Evolutionary conservation across 2,113 vertebrate species (phyloP).

Genomic region (Ctenodactylus gundi): DNA sequence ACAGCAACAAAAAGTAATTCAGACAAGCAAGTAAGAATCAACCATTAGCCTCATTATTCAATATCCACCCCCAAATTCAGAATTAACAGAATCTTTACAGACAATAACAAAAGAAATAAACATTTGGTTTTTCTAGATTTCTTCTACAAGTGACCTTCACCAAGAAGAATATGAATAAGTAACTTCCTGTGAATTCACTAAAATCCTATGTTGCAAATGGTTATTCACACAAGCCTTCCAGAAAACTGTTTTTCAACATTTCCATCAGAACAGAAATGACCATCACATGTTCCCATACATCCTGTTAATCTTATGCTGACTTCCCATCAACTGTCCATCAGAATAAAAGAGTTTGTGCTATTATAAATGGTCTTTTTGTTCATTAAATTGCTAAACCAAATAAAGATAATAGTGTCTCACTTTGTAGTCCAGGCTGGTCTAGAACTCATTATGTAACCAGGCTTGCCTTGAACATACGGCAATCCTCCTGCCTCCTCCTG

Average conservation of each 20-base stretch:
- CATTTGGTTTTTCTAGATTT: background rate
- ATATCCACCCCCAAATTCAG: background rate
- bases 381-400: background rate
- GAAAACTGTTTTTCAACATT: slow-evolving; percentile 16
- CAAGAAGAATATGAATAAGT: background rate
- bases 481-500: no score
- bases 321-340: background rate
- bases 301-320: background rate
- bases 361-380: background rate
- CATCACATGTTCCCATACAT: background rate
- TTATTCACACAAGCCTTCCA: background rate
- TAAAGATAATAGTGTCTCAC: background rate
- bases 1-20: no score
- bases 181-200: slow-evolving; percentile 1
- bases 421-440: no score
- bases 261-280: background rate
- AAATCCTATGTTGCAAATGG: background rate
- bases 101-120: background rate
- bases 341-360: background rate
- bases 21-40: no score
- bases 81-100: no score
- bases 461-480: no score
- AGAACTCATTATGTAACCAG: no score
- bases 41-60: background rate
- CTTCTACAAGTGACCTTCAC: background rate